Percentiles rank a stretch among this genome's conserved stretches.
Evolutionary conservation across 1,140 invertebrate genomes (phyloP).

Genomic region (Eriocheir sinensis): DNA sequence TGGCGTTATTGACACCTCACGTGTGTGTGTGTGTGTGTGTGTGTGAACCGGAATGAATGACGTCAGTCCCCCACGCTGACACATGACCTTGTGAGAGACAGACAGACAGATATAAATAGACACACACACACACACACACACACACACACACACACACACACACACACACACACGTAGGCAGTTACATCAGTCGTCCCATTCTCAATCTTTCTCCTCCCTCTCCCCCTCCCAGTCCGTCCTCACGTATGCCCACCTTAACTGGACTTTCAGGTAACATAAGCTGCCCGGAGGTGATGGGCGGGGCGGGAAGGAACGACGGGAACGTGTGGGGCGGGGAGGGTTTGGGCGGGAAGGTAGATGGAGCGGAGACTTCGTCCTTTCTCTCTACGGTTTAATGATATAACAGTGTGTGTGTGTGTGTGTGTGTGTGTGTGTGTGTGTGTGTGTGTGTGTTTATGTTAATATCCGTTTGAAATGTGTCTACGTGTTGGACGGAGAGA

Average conservation of each 20-base stretch:
- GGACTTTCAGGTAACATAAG: not conserved
- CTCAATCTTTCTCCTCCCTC: too few relatives aligned
- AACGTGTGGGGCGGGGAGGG: not conserved
- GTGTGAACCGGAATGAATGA: too few relatives aligned
- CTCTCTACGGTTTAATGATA: too few relatives aligned
- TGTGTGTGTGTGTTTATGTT: too few relatives aligned
- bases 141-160: constrained; percentile 52
- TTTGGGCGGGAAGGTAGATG: not conserved
- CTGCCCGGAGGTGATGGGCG: not conserved
- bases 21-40: too few relatives aligned
- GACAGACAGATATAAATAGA: not conserved
- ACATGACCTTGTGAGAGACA: not conserved
- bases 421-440: too few relatives aligned
- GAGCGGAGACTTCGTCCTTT: too few relatives aligned
- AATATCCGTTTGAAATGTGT: too few relatives aligned
- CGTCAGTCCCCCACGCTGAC: not conserved
- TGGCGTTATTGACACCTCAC: too few relatives aligned
- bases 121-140: constrained; percentile 33
- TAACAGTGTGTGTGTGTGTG: too few relatives aligned
- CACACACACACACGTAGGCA: constrained; percentile 9
- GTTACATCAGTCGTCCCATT: not conserved
- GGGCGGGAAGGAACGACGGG: not conserved
- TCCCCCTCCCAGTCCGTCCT: too few relatives aligned
- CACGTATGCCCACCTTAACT: constrained; percentile 20
- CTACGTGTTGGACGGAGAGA: too few relatives aligned